These are phyloP conservation scores for Eolophus roseicapilla DNA, from an alignment of 2,113 vertebrate genomes.

Conservation along the genomic window DNA sequence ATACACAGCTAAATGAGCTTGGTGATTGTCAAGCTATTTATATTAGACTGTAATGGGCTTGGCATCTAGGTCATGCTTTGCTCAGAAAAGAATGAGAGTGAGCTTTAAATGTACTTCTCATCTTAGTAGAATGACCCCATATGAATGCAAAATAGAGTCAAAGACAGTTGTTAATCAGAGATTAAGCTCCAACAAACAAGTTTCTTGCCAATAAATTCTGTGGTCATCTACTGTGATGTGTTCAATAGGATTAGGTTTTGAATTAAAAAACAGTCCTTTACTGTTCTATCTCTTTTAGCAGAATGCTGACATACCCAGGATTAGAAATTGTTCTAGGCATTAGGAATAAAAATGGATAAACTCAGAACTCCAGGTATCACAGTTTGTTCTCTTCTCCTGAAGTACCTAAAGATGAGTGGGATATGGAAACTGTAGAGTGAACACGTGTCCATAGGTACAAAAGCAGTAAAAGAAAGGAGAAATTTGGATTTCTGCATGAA, in stretches of 20 bases:
- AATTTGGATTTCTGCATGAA: not conserved
- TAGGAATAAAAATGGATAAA: not conserved
- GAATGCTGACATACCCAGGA: not conserved
- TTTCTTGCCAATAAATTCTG: slow-evolving; percentile 69
- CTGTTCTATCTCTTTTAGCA: slow-evolving; percentile 34
- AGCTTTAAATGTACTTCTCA: slow-evolving; percentile 51
- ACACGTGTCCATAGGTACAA: not conserved
- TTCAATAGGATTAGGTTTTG: slow-evolving; percentile 45
- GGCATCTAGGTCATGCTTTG: slow-evolving; percentile 29
- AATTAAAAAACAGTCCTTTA: slow-evolving; percentile 59
- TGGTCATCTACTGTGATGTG: slow-evolving; percentile 46
- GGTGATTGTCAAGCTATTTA: slow-evolving; percentile 57
- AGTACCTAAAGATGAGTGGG: not conserved
- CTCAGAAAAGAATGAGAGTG: slow-evolving; percentile 37
- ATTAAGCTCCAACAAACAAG: slow-evolving; percentile 70
- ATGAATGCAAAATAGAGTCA: slow-evolving; percentile 55
- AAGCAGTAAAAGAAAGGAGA: not conserved
- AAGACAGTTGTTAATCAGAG: slow-evolving; percentile 62
- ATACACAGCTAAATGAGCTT: slow-evolving; percentile 38
- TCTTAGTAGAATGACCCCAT: slow-evolving; percentile 23
- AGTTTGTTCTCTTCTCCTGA: not conserved
- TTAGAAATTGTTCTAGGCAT: not conserved
- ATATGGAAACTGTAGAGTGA: not conserved
- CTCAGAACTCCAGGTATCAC: not conserved
- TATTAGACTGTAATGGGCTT: slow-evolving; percentile 44